A percentile compares a stretch with the other conserved stretches of the same genome.
These are phyloP conservation scores for Sula dactylatra DNA, from an alignment of 2,113 vertebrate species.

Conservation along the genomic window DNA sequence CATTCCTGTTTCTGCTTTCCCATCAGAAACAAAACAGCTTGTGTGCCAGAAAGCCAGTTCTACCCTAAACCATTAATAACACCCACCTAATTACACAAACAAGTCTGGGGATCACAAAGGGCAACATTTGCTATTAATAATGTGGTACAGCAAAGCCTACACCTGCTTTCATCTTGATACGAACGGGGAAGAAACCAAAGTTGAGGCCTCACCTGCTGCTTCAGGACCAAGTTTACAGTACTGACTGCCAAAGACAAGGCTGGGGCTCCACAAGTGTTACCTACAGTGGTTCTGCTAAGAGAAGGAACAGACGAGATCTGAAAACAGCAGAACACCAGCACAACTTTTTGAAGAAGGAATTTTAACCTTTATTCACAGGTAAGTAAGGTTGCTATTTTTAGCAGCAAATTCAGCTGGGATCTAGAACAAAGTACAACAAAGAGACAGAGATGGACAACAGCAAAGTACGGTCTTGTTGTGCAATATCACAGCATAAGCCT, in stretches of 20 bases:
- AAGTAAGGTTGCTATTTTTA: neutral
- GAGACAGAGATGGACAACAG: neutral
- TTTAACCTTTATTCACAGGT: slow-evolving; percentile 9
- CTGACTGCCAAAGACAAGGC: neutral
- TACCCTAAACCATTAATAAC: neutral
- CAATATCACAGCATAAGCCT: neutral
- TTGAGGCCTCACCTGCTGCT: neutral
- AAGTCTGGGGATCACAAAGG: neutral
- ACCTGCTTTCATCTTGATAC: fast-evolving
- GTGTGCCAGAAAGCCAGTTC: neutral
- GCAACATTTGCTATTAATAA: too few relatives aligned
- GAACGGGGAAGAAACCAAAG: neutral
- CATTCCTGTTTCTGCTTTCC: neutral
- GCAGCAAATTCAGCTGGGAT: neutral
- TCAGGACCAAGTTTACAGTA: too few relatives aligned
- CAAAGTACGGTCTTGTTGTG: neutral
- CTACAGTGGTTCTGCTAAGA: neutral
- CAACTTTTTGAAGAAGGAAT: neutral
- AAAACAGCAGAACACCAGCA: neutral
- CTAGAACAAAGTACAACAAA: neutral
- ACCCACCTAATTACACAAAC: neutral
- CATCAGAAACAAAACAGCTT: neutral
- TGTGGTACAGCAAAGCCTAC: neutral
- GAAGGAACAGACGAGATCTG: neutral
- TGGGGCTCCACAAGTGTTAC: fast-evolving